phyloP scores from a whole-genome alignment of 2,888 invertebrate species.

The Synergus itoensis region DNA sequence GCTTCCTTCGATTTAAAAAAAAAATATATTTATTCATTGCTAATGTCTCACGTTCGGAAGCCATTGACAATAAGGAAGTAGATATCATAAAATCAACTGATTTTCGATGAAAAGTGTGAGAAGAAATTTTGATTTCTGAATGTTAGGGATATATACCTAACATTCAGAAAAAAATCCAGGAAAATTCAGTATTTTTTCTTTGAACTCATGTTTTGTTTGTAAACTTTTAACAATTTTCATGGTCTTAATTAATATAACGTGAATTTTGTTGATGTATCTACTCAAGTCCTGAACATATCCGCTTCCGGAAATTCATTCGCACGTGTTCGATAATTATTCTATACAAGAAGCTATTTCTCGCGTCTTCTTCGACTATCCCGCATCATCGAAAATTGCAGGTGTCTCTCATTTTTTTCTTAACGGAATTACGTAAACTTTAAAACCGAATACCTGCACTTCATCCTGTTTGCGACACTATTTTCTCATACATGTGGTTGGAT shows the following conservation, averaged over 20 bases:
- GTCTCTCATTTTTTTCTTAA: slow-evolving; percentile 4
- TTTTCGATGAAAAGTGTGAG: neutral
- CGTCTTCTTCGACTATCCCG: slow-evolving; percentile 5
- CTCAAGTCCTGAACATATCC: neutral
- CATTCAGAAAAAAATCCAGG: too few species aligned
- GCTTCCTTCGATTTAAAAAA: neutral
- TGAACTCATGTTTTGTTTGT: neutral
- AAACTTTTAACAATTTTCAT: neutral
- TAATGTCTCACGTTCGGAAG: neutral
- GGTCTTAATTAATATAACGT: neutral
- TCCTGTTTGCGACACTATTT: slow-evolving; percentile 18
- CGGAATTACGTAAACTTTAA: slow-evolving; percentile 17
- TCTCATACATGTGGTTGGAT: neutral
- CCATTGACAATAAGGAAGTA: neutral
- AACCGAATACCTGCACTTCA: neutral
- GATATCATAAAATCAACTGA: neutral
- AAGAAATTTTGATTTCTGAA: neutral
- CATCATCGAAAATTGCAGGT: slow-evolving; percentile 35
- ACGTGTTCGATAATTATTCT: slow-evolving; percentile 37
- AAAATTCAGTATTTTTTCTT: neutral
- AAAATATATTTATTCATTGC: neutral
- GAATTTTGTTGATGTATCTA: slow-evolving; percentile 4
- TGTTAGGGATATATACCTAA: too few species aligned
- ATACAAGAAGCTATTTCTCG: slow-evolving; percentile 25
- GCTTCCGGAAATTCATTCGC: slow-evolving; percentile 13